phyloP scores from a whole-genome alignment of 2,797 vertebrate species.

The Phataginus tetradactyla region DNA sequence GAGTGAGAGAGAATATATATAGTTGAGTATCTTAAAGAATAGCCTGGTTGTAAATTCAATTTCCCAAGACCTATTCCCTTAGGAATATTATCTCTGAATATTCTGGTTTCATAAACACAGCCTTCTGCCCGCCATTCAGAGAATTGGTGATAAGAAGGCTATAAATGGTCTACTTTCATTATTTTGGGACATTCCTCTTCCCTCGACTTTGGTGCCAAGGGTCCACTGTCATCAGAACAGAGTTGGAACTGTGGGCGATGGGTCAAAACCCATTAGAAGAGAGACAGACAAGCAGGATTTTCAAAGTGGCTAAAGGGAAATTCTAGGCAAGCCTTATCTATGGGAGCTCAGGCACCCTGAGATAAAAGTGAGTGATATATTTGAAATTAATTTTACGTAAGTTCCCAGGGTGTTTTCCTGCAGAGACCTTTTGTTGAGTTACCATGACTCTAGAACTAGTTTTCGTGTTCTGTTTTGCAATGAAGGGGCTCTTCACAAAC shows the following conservation, averaged over 20 bases:
- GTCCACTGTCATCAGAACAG: neutral
- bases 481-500: neutral
- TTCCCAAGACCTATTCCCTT: neutral
- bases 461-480: slow-evolving; percentile 30
- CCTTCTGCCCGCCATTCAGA: neutral
- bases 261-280: neutral
- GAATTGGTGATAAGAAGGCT: neutral
- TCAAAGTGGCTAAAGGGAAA: slow-evolving; percentile 71
- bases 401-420: slow-evolving; percentile 42
- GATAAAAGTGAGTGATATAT: slow-evolving; percentile 74
- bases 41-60: neutral
- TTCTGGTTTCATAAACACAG: neutral
- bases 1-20: neutral
- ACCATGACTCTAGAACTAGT: slow-evolving; percentile 26
- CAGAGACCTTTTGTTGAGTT: slow-evolving; percentile 41
- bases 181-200: neutral
- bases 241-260: neutral
- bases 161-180: neutral
- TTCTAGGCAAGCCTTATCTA: slow-evolving; percentile 74
- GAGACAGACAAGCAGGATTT: slow-evolving; percentile 59
- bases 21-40: neutral
- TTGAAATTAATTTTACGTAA: slow-evolving; percentile 81
- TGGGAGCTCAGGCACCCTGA: slow-evolving; percentile 62
- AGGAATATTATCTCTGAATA: slow-evolving; percentile 30
- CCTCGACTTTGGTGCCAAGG: neutral